phyloP scores from a whole-genome alignment of 2,888 invertebrate species.

The Melangyna quadrimaculata region DNA sequence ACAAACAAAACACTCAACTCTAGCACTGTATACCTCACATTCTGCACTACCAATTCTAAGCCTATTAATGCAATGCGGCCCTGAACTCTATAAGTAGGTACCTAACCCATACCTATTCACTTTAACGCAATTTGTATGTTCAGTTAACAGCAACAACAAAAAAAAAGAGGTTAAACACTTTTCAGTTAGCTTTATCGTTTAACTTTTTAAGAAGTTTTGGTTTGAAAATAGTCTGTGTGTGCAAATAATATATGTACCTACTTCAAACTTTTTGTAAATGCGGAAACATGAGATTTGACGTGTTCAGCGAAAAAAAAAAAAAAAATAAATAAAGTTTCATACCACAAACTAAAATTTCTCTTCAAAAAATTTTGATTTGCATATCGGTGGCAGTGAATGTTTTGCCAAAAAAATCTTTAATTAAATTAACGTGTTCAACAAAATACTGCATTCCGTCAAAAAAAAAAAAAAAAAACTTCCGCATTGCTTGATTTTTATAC shows the following conservation, averaged over 20 bases:
- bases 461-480: slow-evolving; percentile 9
- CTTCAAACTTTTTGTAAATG: slow-evolving; percentile 26
- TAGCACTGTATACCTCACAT: too few species aligned
- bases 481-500: slow-evolving; percentile 45
- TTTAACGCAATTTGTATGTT: background rate
- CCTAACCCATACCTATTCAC: too few species aligned
- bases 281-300: slow-evolving; percentile 23
- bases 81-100: background rate
- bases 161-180: slow-evolving; percentile 5
- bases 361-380: slow-evolving; percentile 14
- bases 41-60: background rate
- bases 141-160: too few species aligned
- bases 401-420: slow-evolving; percentile 60
- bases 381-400: slow-evolving; percentile 23
- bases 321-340: slow-evolving; percentile 4
- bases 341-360: background rate
- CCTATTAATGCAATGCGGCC: background rate
- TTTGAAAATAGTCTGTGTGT: background rate
- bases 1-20: too few species aligned
- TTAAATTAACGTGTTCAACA: slow-evolving; percentile 61
- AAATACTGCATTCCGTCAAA: slow-evolving; percentile 57
- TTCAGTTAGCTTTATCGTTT: slow-evolving; percentile 9
- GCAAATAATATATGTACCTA: background rate
- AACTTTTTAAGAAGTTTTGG: background rate
- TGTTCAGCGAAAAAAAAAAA: background rate